These are phyloP conservation scores for Masnerella sp. DNA, from an alignment of 2,888 invertebrate species.

Conservation along the genomic window DNA sequence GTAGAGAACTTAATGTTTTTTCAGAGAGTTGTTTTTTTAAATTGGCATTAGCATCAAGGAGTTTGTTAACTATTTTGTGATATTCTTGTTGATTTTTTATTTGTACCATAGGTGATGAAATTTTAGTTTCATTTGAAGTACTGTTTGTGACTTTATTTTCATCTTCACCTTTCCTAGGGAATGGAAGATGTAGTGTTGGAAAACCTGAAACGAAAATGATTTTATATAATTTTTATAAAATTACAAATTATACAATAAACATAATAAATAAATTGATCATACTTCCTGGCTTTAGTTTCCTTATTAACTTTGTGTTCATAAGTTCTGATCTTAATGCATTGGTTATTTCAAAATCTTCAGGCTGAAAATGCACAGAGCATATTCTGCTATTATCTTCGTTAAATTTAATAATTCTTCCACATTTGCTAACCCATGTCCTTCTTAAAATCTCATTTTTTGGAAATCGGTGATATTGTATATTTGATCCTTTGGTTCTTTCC, in stretches of 20 bases:
- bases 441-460: slow-evolving; percentile 24
- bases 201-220: too few species aligned
- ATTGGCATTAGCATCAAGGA: slow-evolving; percentile 3
- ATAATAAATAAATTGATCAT: too few species aligned
- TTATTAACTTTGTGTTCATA: slow-evolving; percentile 26
- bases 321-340: slow-evolving; percentile 19
- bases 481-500: slow-evolving; percentile 24
- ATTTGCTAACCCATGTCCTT: slow-evolving; percentile 9
- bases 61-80: slow-evolving; percentile 7
- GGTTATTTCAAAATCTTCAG: slow-evolving; percentile 15
- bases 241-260: too few species aligned
- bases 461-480: slow-evolving; percentile 25
- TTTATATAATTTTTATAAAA: too few species aligned
- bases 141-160: too few species aligned
- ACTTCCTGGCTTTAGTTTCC: slow-evolving; percentile 25
- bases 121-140: too few species aligned
- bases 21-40: slow-evolving; percentile 3
- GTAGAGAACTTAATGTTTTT: background rate
- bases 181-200: too few species aligned
- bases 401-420: slow-evolving; percentile 15
- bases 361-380: slow-evolving; percentile 17
- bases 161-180: too few species aligned
- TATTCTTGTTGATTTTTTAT: slow-evolving; percentile 1
- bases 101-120: background rate
- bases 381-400: slow-evolving; percentile 28